Evolutionary conservation across 2,797 vertebrate species (phyloP).

Genomic region (Diplodus puntazzo): DNA sequence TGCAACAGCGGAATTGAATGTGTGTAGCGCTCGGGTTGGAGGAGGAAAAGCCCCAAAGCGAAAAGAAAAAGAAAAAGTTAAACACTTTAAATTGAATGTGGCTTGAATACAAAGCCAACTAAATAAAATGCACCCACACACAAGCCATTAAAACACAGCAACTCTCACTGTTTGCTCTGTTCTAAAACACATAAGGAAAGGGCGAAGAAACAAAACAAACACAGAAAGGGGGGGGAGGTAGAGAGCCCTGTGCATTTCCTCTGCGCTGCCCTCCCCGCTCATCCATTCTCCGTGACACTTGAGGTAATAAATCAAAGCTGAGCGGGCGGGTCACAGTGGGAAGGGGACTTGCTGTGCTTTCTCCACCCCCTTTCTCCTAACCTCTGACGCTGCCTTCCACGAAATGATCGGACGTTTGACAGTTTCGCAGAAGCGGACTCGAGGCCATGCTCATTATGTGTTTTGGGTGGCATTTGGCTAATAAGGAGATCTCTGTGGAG

Average conservation of each 20-base stretch:
- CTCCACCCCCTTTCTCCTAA: slow-evolving; percentile 20
- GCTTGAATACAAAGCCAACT: neutral
- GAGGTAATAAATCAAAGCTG: slow-evolving; percentile 84
- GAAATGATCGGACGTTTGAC: slow-evolving; percentile 62
- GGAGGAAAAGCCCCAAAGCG: neutral
- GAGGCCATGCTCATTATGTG: slow-evolving; percentile 19
- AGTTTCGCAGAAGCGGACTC: slow-evolving; percentile 20
- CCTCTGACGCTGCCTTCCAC: slow-evolving; percentile 55
- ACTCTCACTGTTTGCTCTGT: slow-evolving; percentile 3
- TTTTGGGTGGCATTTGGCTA: slow-evolving; percentile 28
- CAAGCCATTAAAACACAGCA: slow-evolving; percentile 7
- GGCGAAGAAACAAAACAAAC: slow-evolving; percentile 23
- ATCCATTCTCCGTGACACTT: slow-evolving; percentile 78
- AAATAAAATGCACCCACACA: neutral
- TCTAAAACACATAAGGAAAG: slow-evolving; percentile 5
- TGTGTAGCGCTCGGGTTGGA: neutral
- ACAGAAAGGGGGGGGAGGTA: neutral
- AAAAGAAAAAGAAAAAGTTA: neutral
- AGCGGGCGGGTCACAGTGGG: slow-evolving; percentile 62
- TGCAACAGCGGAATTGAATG: neutral
- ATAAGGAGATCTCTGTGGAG: slow-evolving; percentile 15
- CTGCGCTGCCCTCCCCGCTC: slow-evolving; percentile 71
- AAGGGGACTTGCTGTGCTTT: slow-evolving; percentile 53
- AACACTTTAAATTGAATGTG: slow-evolving; percentile 10
- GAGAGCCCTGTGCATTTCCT: slow-evolving; percentile 38